Base-by-base conservation (phyloP, 53 echinoderm and acorn worm genomes). In the Luidia sarsii region DNA sequence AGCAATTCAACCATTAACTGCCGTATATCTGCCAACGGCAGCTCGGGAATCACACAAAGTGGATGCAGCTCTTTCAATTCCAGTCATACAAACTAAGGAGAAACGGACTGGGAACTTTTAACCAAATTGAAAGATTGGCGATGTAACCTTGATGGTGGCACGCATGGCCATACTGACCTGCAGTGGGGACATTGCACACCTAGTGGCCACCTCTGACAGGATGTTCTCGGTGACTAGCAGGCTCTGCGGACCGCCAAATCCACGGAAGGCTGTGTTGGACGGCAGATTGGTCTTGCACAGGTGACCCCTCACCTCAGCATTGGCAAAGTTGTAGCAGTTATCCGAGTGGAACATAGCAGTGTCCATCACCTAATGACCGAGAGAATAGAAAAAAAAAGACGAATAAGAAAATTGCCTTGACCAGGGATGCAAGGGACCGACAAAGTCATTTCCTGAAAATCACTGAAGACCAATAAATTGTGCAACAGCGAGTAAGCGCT, bases 201-300 rank as follows among this genome's bases (percentile, higher is more conserved):
- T 85, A 30, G 52, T 27, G 1, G 92, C 93, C 31, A 95, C 79
- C 21, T 95, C 85, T 15, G 87, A 61, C 79, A 95, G 90, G 70
- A 87, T 85, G 20, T 85, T 86, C 70, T 95, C 95, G 27, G 81
- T 70, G 14, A 95, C 63, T 27, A 90, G 31, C 85, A 90, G 65
- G 6, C 73, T 85, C 73, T 95, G 95, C 0, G 95, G 95, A 8
- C 80, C 73, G 13, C 95, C 95, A 67, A 93, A 95, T 27, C 92
- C 95, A 27, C 95, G 77, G 57, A 90, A 90, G 10, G 90, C 95
- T 4, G 95, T 95, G 62, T 85, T 90, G 9, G 95, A 93, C 5
- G 92, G 88, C 2, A 95, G 80, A 25, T 95, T 95, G 36, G 95
- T 95, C 32, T 83, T 85, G 46, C 95, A 95, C 10, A 88, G 41